phyloP scores from a whole-genome alignment of 2,888 invertebrate genomes.

The Phengaris alcon region DNA sequence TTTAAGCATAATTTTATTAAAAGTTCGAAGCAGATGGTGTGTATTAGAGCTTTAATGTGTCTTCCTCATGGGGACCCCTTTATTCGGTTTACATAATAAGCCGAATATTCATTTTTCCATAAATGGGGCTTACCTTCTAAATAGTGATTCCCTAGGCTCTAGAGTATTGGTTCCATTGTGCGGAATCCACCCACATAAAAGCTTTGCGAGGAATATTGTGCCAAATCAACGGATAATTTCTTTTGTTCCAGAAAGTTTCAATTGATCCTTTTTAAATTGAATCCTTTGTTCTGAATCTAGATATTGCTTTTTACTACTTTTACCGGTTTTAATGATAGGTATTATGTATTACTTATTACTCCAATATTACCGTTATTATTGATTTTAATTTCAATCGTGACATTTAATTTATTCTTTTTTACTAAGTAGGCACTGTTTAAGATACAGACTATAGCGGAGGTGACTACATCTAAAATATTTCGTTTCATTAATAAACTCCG shows the following conservation, averaged over 20 bases:
- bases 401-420: not conserved
- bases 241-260: slow-evolving; percentile 25
- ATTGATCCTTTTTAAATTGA: slow-evolving; percentile 28
- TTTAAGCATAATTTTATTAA: slow-evolving; percentile 25
- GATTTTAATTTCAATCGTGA: not conserved
- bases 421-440: too few relatives aligned
- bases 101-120: slow-evolving; percentile 71
- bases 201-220: slow-evolving; percentile 30
- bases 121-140: slow-evolving; percentile 72
- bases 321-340: not conserved
- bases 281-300: slow-evolving; percentile 27
- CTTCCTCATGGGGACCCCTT: slow-evolving; percentile 52
- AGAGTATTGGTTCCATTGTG: slow-evolving; percentile 61
- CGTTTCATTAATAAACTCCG: too few relatives aligned
- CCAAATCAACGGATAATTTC: slow-evolving; percentile 29
- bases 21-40: slow-evolving; percentile 18
- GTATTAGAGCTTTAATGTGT: slow-evolving; percentile 27
- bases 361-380: not conserved
- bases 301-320: slow-evolving; percentile 22
- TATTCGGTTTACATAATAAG: slow-evolving; percentile 75
- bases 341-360: not conserved
- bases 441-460: too few relatives aligned
- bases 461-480: too few relatives aligned
- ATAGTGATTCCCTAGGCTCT: slow-evolving; percentile 64
- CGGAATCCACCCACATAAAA: slow-evolving; percentile 42